Percentiles rank a stretch among this genome's conserved stretches.
Evolutionary conservation across 2,113 vertebrate genomes (phyloP).

Genomic region (Leptocoma aspasia): DNA sequence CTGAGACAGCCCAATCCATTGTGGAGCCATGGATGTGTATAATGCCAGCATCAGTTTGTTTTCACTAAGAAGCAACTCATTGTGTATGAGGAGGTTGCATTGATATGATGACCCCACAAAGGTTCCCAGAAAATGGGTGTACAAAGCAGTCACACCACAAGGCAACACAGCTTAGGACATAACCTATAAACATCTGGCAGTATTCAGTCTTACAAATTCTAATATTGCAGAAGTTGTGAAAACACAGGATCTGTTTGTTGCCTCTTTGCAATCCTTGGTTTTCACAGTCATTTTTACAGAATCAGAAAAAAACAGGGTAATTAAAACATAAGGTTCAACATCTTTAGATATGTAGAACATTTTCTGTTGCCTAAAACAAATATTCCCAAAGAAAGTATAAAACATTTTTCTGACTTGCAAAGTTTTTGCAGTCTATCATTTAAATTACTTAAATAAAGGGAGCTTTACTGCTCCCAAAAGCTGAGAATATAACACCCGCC

Average conservation of each 20-base stretch:
- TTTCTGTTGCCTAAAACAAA: conserved; percentile 80
- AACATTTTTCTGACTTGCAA: conserved; percentile 80
- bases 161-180: conserved; percentile 11
- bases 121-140: conserved; percentile 35
- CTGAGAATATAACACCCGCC: conserved; percentile 80
- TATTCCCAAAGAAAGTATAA: conserved; percentile 81
- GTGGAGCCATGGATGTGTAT: background rate
- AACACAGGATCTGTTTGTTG: conserved; percentile 55
- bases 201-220: conserved; percentile 31
- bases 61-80: conserved; percentile 29
- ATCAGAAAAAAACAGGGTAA: conserved; percentile 69
- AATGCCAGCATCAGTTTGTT: conserved; percentile 2
- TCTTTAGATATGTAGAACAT: conserved; percentile 78
- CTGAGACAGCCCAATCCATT: background rate
- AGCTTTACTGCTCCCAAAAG: conserved; percentile 82
- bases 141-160: conserved; percentile 12
- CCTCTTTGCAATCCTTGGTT: conserved; percentile 49
- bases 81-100: conserved; percentile 21
- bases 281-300: conserved; percentile 56
- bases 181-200: conserved; percentile 69
- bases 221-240: conserved; percentile 49
- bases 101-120: background rate
- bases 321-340: conserved; percentile 77
- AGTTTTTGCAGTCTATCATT: conserved; percentile 85
- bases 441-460: conserved; percentile 86